phyloP scores from a whole-genome alignment of 2,797 vertebrate species.

The Champsocephalus esox region DNA sequence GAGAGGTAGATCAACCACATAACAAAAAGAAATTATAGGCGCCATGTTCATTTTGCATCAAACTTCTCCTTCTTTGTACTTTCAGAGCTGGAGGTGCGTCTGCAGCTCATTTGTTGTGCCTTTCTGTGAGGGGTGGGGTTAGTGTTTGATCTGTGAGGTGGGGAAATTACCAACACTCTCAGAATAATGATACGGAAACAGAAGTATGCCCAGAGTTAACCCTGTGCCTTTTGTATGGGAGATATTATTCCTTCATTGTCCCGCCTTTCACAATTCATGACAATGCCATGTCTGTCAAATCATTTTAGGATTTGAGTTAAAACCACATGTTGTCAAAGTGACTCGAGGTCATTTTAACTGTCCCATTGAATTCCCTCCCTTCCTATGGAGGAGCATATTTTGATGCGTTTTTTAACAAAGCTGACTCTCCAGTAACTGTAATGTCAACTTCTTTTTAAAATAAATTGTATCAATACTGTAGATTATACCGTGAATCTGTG shows the following conservation, averaged over 20 bases:
- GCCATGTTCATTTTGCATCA: constrained; percentile 51
- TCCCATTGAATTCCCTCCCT: not conserved
- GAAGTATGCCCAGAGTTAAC: constrained; percentile 37
- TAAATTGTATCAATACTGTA: not conserved
- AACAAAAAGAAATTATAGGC: constrained; percentile 49
- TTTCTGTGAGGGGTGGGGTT: constrained; percentile 45
- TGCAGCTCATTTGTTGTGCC: constrained; percentile 29
- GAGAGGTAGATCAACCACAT: constrained; percentile 53
- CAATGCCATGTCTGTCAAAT: not conserved
- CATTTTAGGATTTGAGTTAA: constrained; percentile 8
- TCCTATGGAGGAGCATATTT: not conserved
- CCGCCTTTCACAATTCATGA: not conserved
- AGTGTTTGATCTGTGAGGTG: constrained; percentile 68
- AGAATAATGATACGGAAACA: constrained; percentile 35
- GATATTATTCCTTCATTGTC: not conserved
- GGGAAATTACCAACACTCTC: constrained; percentile 54
- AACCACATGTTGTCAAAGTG: constrained; percentile 13
- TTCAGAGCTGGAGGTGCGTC: constrained; percentile 47
- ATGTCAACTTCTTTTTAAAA: not conserved
- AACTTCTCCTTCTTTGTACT: constrained; percentile 51
- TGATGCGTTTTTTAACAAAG: not conserved
- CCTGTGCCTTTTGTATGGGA: no score
- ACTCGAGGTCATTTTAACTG: not conserved
- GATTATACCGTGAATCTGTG: not conserved
- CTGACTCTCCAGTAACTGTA: constrained; percentile 4